A percentile compares a stretch with the other conserved stretches of the same genome.
Conservation (phyloP, 2,797 vertebrate genomes). For the Tadarida brasiliensis region DNA sequence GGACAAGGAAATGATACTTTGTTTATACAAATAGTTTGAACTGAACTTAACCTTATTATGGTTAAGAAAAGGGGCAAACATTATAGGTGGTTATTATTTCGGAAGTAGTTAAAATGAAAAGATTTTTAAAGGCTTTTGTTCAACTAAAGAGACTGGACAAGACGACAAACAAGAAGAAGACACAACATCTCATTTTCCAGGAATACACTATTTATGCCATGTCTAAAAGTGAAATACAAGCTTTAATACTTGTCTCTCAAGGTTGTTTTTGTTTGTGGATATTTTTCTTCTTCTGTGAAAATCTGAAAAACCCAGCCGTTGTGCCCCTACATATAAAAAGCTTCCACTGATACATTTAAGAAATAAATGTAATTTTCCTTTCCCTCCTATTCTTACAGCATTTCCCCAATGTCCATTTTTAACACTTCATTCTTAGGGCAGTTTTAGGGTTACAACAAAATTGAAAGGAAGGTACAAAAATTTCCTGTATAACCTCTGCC, state of each 20-base stretch:
- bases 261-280: constrained; percentile 51
- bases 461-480: not conserved
- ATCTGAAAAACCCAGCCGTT: constrained; percentile 40
- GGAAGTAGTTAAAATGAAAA: constrained; percentile 64
- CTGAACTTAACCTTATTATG: constrained; percentile 58
- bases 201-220: constrained; percentile 60
- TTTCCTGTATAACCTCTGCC: not conserved
- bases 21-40: constrained; percentile 62
- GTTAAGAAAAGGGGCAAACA: constrained; percentile 37
- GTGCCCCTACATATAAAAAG: not conserved
- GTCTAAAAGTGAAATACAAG: constrained; percentile 12
- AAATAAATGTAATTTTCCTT: not conserved
- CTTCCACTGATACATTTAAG: not conserved
- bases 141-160: constrained; percentile 54
- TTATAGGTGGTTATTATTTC: constrained; percentile 58
- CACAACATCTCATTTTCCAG: constrained; percentile 59
- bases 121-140: constrained; percentile 58
- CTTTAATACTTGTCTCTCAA: constrained; percentile 49
- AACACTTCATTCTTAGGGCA: not conserved
- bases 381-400: not conserved
- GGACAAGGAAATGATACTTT: constrained; percentile 53
- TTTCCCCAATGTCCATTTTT: not conserved
- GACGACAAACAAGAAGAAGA: constrained; percentile 37
- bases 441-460: not conserved
- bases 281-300: not conserved